Conservation (phyloP, 2,113 vertebrate genomes). For the Gallinago undulata region DNA sequence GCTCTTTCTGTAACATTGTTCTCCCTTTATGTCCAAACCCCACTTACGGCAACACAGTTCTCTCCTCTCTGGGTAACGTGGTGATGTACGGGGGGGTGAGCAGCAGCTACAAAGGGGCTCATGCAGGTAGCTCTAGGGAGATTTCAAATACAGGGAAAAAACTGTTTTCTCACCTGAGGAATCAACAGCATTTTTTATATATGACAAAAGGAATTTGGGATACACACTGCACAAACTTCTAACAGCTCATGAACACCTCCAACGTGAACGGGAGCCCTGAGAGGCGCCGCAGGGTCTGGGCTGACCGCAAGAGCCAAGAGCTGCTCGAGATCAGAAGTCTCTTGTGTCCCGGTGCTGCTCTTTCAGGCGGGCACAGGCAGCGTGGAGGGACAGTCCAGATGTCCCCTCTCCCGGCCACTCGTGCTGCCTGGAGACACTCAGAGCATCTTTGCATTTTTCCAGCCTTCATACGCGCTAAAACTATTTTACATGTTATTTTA, state of each 20-base stretch:
- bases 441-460: not conserved
- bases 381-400: rapidly evolving
- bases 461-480: not conserved
- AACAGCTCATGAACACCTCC: slow-evolving; percentile 2
- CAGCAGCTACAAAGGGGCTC: slow-evolving; percentile 13
- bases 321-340: not conserved
- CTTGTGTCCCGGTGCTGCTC: not conserved
- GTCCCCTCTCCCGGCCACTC: not conserved
- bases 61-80: not conserved
- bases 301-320: not conserved
- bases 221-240: not conserved
- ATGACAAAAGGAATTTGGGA: slow-evolving; percentile 2
- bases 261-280: not conserved
- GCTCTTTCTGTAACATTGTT: not conserved
- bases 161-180: slow-evolving; percentile 11
- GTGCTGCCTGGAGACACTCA: not conserved
- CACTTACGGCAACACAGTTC: not conserved
- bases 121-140: slow-evolving; percentile 52
- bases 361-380: not conserved
- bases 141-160: slow-evolving; percentile 24
- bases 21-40: not conserved
- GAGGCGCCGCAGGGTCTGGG: not conserved
- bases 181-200: not conserved
- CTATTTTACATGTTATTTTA: slow-evolving; percentile 58
- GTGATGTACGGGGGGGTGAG: not conserved